phyloP scores from a whole-genome alignment of 2,113 vertebrate species.

The Grammomys surdaster region DNA sequence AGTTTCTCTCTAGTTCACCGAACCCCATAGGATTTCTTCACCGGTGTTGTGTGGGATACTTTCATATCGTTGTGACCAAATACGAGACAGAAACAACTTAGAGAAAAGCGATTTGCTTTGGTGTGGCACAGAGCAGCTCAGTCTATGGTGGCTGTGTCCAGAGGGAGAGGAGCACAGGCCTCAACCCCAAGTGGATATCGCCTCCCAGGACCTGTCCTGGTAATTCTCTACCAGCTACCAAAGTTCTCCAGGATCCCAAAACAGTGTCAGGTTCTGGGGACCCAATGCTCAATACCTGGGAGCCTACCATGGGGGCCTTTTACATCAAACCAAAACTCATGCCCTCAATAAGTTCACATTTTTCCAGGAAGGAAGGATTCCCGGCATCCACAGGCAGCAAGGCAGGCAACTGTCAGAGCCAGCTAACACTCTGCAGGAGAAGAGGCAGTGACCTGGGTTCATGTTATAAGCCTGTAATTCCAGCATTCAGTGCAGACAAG shows the following conservation, averaged over 20 bases:
- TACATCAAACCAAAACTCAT: neutral
- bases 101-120: neutral
- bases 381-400: neutral
- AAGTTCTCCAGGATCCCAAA: neutral
- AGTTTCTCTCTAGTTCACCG: neutral
- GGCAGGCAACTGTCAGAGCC: neutral
- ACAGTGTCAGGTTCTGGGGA: neutral
- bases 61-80: neutral
- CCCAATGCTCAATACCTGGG: neutral
- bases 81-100: neutral
- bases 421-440: rapidly evolving
- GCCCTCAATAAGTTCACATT: neutral
- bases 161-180: neutral
- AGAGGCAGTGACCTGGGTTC: neutral
- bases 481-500: neutral
- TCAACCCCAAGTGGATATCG: neutral
- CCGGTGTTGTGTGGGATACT: no score
- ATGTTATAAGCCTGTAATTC: neutral
- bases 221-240: neutral
- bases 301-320: neutral
- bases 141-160: no score
- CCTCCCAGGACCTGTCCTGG: neutral
- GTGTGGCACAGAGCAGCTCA: no score
- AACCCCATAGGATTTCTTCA: neutral
- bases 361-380: neutral